phyloP scores from a whole-genome alignment of 2,888 invertebrate species.

The Ophioninae sp. region DNA sequence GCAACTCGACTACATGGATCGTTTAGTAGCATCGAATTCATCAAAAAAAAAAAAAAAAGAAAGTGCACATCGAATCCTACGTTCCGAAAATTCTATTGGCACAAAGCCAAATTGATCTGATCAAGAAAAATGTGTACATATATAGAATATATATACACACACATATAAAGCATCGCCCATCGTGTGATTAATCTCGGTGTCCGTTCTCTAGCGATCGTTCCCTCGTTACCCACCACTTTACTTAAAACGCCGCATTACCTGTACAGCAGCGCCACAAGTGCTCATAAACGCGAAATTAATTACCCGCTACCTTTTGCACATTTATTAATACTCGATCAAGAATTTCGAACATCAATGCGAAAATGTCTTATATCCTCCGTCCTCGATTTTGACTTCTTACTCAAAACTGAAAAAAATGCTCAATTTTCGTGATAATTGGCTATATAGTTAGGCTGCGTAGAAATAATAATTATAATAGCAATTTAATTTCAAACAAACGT shows the following conservation, averaged over 20 bases:
- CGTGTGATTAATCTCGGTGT: slow-evolving; percentile 19
- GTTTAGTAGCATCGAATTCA: neutral
- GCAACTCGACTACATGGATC: neutral
- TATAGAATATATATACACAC: neutral
- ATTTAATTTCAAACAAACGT: too few relatives aligned
- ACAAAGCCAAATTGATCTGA: neutral
- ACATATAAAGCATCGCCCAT: neutral
- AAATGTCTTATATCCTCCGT: neutral
- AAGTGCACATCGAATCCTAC: neutral
- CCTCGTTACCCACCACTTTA: slow-evolving; percentile 59
- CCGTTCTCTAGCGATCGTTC: slow-evolving; percentile 44
- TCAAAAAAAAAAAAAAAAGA: neutral
- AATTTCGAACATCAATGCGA: slow-evolving; percentile 3
- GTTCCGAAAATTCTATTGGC: neutral
- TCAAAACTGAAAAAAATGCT: neutral
- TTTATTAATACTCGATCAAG: slow-evolving; percentile 57
- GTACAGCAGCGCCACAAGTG: slow-evolving; percentile 21
- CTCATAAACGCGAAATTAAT: slow-evolving; percentile 57
- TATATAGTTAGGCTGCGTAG: neutral
- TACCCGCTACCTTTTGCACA: slow-evolving; percentile 30
- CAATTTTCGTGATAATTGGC: neutral
- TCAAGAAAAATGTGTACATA: neutral
- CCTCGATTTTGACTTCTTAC: neutral
- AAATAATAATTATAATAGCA: neutral
- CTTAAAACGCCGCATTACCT: slow-evolving; percentile 38